phyloP scores from a whole-genome alignment of 1,140 invertebrate species.

The Sinella curviseta region DNA sequence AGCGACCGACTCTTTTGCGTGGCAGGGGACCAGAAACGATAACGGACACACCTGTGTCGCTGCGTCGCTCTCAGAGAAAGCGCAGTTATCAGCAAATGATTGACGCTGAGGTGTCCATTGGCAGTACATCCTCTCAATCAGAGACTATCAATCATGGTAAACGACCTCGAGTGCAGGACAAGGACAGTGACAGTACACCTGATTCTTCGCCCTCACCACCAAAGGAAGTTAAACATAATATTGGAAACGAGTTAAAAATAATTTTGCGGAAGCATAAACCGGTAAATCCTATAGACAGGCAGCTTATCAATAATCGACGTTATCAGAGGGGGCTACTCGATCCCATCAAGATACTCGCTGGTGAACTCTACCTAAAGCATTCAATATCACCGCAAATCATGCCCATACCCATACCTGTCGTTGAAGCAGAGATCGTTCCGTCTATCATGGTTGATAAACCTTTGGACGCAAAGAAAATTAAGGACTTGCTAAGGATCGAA shows the following conservation, averaged over 20 bases:
- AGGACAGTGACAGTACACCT: no score
- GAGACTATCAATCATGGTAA: no score
- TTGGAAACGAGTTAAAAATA: background rate
- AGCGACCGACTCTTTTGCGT: no score
- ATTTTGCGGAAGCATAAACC: background rate
- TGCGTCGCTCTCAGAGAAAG: background rate
- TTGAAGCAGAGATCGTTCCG: background rate
- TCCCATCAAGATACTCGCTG: background rate
- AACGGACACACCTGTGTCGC: no score
- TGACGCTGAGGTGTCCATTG: no score
- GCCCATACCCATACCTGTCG: no score
- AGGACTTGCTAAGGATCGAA: background rate
- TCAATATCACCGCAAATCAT: background rate
- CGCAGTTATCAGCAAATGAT: no score
- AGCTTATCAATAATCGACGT: background rate
- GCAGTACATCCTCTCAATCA: no score
- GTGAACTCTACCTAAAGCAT: background rate
- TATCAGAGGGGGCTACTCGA: background rate
- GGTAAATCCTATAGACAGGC: background rate
- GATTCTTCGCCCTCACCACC: background rate
- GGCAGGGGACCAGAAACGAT: no score
- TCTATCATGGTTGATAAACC: background rate
- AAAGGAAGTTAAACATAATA: background rate
- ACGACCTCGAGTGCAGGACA: no score
- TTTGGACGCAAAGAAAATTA: background rate